phyloP scores from a whole-genome alignment of 2,888 invertebrate species.

The Conops quadrifasciatus region DNA sequence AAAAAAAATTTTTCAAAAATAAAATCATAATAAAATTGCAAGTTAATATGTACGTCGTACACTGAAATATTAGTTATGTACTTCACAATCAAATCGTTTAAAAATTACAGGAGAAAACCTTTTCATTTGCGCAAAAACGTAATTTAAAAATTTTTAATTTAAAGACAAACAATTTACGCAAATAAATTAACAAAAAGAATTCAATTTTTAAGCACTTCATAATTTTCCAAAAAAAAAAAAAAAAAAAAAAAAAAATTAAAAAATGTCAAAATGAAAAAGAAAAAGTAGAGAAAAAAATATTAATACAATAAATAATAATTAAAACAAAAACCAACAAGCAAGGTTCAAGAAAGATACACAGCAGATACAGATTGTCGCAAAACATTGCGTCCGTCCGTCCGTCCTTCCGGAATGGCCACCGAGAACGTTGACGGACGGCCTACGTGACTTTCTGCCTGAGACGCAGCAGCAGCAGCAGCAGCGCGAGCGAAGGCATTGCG shows the following conservation, averaged over 20 bases:
- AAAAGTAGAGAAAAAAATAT: not conserved
- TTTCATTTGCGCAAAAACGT: too few relatives aligned
- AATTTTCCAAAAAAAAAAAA: not conserved
- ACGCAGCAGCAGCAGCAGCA: not conserved
- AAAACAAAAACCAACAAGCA: not conserved
- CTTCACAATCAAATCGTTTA: too few relatives aligned
- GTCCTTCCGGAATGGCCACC: not conserved
- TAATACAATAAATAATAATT: not conserved
- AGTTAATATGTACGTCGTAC: too few relatives aligned
- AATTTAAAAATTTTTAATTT: too few relatives aligned
- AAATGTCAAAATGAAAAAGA: not conserved
- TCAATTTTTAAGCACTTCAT: not conserved
- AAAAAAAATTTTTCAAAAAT: too few relatives aligned
- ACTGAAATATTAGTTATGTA: too few relatives aligned
- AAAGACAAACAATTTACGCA: not conserved
- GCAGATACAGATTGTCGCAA: too few relatives aligned
- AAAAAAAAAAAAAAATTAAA: not conserved
- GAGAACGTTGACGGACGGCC: slow-evolving; percentile 4
- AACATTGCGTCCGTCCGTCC: too few relatives aligned
- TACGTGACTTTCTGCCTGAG: slow-evolving; percentile 12
- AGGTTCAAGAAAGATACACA: too few relatives aligned
- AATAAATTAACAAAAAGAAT: not conserved
- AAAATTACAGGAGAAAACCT: too few relatives aligned
- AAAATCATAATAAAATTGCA: too few relatives aligned
- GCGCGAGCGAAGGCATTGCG: not conserved